These are phyloP conservation scores for Serripes groenlandicus DNA, from an alignment of 2,888 invertebrate genomes.

Conservation along the genomic window DNA sequence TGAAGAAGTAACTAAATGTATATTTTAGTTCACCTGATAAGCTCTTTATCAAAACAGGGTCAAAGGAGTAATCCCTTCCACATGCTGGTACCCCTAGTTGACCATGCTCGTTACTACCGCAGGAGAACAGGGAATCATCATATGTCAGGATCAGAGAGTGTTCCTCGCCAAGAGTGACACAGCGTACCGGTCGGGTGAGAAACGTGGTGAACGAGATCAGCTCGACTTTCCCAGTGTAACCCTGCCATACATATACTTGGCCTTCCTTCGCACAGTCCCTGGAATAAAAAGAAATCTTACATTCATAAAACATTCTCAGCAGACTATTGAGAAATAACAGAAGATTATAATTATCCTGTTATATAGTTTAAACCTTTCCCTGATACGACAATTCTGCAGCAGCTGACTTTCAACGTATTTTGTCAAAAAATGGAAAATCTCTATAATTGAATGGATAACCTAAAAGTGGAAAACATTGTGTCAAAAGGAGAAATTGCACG, in stretches of 20 bases:
- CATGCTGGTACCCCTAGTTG: constrained; percentile 82
- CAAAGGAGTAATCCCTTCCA: constrained; percentile 68
- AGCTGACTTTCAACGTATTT: no score
- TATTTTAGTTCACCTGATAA: constrained; percentile 80
- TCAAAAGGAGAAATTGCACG: no score
- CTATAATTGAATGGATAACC: no score
- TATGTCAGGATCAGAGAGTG: constrained; percentile 83
- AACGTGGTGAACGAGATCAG: constrained; percentile 74
- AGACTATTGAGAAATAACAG: no score
- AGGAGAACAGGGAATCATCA: constrained; percentile 79
- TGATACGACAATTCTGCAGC: no score
- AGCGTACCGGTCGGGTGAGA: constrained; percentile 68
- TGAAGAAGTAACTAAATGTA: no score
- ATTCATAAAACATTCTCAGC: neutral
- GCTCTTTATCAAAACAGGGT: constrained; percentile 73
- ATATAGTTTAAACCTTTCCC: no score
- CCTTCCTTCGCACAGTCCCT: constrained; percentile 71
- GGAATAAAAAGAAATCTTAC: no score
- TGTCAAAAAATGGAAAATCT: no score
- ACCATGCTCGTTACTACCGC: constrained; percentile 82
- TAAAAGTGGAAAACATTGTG: no score
- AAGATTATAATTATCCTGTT: no score
- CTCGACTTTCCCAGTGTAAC: constrained; percentile 75
- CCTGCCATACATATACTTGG: constrained; percentile 78
- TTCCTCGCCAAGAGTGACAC: constrained; percentile 78